Evolutionary conservation across 2,797 vertebrate genomes (phyloP), one percentile per base, ranked within the genome.

Genomic region (Megalops cyprinoides): DNA sequence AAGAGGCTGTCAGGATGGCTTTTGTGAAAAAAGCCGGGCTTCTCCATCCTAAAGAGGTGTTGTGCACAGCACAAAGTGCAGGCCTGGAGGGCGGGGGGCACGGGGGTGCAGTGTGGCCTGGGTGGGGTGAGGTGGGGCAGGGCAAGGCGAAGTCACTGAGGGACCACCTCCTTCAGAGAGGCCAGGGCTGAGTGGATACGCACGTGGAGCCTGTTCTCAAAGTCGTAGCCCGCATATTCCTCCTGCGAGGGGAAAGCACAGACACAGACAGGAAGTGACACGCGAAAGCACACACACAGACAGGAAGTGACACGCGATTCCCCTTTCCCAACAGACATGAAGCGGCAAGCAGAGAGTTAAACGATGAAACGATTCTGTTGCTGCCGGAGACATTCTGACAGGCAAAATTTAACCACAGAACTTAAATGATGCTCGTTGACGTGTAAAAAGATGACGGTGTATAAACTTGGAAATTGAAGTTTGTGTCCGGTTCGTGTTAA

Each of bases 141-240:
- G 58, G n/a, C n/a, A n/a, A n/a, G n/a, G 81, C 51, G 10, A 81
- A 25, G 74, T 97, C 95, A 97, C 77, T 97, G 96, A 44, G 95
- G 96, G 80, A 95, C 95, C 78, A 96, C 90, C 76, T 97, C 95
- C 86, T 88, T 94, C 78, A 96, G 85, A 5, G 97, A 97, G 49
- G 97, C 97, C 76, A 99, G 94, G 42, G 98, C 98, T 4, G 98
- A 97, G 0, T 99, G 98, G 84, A 99, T 98, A 56, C 98, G 97
- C 71, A 99, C 97, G 7, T 99, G 98, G 89, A 99, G 92, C 90
- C 98, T 94, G 95, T 99, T 99, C 90, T 99, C 98, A 91, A 99
- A 99, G 91, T 99, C 98, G 79, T 99, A 99, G 85, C 97, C 98
- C 8, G 93, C 91, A 51, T 95, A 99, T 82, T 98, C 96, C 90